These are phyloP conservation scores for Theristus sp. DNA, from an alignment of 2,888 invertebrate genomes.

Conservation along the genomic window DNA sequence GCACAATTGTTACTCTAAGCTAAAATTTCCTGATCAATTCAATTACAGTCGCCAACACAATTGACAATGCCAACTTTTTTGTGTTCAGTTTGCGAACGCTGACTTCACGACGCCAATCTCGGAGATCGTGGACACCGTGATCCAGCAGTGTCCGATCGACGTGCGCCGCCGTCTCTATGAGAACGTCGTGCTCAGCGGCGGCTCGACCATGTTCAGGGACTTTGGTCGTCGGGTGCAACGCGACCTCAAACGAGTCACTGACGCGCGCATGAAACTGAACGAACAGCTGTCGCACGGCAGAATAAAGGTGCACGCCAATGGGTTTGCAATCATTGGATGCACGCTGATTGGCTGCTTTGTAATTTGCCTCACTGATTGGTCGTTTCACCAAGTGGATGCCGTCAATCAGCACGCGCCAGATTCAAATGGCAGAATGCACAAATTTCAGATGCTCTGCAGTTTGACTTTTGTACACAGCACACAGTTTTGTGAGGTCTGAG, in stretches of 20 bases:
- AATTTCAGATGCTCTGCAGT: too few species aligned
- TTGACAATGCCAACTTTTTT: too few species aligned
- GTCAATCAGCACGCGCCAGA: too few species aligned
- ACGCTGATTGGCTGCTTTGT: background rate
- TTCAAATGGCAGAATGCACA: too few species aligned
- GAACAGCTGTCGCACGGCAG: constrained; percentile 74
- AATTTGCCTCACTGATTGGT: background rate
- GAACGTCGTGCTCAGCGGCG: constrained; percentile 93
- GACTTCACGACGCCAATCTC: constrained; percentile 93
- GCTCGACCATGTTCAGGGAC: constrained; percentile 93
- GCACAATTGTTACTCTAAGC: too few species aligned
- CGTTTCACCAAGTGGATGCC: too few species aligned
- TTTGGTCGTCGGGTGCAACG: constrained; percentile 86
- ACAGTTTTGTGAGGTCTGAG: too few species aligned
- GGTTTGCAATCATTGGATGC: too few species aligned
- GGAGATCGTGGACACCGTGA: constrained; percentile 93
- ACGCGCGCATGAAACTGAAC: constrained; percentile 72
- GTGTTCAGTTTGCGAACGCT: constrained; percentile 72
- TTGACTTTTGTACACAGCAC: too few species aligned
- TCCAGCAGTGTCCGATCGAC: constrained; percentile 98
- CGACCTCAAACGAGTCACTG: constrained; percentile 85
- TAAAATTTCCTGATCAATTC: too few species aligned
- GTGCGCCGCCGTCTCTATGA: constrained; percentile 89
- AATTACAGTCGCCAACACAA: too few species aligned
- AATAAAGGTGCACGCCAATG: constrained; percentile 50